A percentile compares a stretch with the other conserved stretches of the same genome.
phyloP scores from a whole-genome alignment of 2,888 invertebrate genomes.

The Aporophyla lueneburgensis region DNA sequence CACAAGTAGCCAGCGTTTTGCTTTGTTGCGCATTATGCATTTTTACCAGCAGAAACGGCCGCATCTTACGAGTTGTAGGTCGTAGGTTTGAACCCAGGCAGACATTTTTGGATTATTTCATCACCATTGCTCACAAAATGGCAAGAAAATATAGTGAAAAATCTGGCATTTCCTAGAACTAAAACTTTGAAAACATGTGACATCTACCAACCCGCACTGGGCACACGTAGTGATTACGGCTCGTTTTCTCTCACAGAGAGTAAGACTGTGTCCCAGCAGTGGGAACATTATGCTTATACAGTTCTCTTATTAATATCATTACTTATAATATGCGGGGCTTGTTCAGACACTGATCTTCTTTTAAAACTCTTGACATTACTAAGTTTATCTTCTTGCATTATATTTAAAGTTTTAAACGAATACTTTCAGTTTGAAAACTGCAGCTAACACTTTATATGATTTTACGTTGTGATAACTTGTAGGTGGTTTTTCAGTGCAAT shows the following conservation, averaged over 20 bases:
- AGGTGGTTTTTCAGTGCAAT: not conserved
- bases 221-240: not conserved
- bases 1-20: conserved; percentile 31
- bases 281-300: not conserved
- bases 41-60: not conserved
- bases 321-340: not conserved
- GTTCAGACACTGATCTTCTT: not conserved
- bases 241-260: not conserved
- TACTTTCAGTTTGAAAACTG: not conserved
- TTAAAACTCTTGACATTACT: not conserved
- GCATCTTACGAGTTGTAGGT: not conserved
- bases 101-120: no score
- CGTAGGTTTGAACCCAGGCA: no score
- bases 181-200: not conserved
- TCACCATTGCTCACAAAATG: not conserved
- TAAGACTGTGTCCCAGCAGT: not conserved
- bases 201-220: not conserved
- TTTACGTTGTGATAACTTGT: not conserved
- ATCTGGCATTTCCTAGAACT: not conserved
- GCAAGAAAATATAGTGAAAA: not conserved
- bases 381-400: not conserved
- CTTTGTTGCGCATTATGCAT: conserved; percentile 36
- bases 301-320: conserved; percentile 32
- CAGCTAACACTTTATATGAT: not conserved
- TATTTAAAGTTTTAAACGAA: not conserved